Evolutionary conservation across 2,797 vertebrate species (phyloP).

Genomic region (Pseudochaenichthys georgianus): DNA sequence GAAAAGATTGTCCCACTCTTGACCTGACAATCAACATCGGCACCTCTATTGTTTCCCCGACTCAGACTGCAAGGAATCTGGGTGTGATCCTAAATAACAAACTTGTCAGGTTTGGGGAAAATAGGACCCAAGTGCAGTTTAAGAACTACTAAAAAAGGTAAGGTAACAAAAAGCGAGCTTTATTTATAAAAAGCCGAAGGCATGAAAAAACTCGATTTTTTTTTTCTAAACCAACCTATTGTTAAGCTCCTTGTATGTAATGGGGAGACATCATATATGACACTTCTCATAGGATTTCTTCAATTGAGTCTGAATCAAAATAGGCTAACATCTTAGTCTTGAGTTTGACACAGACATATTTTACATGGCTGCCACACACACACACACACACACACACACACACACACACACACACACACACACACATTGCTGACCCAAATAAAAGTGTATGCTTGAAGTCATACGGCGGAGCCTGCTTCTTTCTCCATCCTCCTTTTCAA

Average conservation of each 20-base stretch:
- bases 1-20: too few species aligned
- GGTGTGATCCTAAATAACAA: too few species aligned
- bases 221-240: constrained; percentile 52
- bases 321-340: not conserved
- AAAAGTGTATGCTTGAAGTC: constrained; percentile 60
- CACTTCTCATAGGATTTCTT: not conserved
- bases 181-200: too few species aligned
- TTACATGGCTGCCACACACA: not conserved
- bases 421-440: constrained; percentile 72
- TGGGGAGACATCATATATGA: not conserved
- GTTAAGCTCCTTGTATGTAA: constrained; percentile 32
- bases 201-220: not conserved
- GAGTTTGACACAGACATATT: constrained; percentile 26
- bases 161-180: too few species aligned
- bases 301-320: not conserved
- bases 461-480: constrained; percentile 42
- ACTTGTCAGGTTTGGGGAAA: too few species aligned
- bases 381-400: not conserved
- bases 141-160: too few species aligned
- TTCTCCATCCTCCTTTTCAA: constrained; percentile 50
- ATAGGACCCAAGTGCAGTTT: too few species aligned
- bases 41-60: too few species aligned
- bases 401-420: constrained; percentile 18
- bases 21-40: too few species aligned
- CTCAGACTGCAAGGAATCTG: too few species aligned